A percentile compares a stretch with the other conserved stretches of the same genome.
phyloP scores from a whole-genome alignment of 2,797 vertebrate species.

The Sebastiscus tertius region DNA sequence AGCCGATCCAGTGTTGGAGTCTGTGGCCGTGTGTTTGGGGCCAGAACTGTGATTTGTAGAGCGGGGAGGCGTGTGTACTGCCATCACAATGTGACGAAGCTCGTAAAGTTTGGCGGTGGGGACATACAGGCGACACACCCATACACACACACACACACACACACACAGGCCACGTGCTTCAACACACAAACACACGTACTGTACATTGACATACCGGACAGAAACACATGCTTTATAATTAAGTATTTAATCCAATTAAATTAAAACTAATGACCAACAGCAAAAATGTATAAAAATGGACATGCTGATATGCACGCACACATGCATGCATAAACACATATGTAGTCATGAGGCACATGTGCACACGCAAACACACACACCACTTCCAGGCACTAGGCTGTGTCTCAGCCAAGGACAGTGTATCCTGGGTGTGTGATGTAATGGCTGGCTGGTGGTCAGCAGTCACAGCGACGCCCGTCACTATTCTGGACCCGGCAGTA shows the following conservation, averaged over 20 bases:
- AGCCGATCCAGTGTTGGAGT: not conserved
- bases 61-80: not conserved
- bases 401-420: conserved; percentile 48
- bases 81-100: conserved; percentile 21
- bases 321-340: not conserved
- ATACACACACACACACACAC: conserved; percentile 3
- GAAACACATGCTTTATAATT: not conserved
- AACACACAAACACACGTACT: conserved; percentile 7
- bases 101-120: conserved; percentile 12
- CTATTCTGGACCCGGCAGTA: conserved; percentile 56
- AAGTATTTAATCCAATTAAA: not conserved
- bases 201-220: not conserved
- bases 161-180: conserved; percentile 13
- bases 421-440: conserved; percentile 70
- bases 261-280: not conserved
- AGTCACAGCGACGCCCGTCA: conserved; percentile 62
- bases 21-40: conserved; percentile 3
- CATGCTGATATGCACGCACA: not conserved
- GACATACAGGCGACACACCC: conserved; percentile 17
- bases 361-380: not conserved
- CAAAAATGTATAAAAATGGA: not conserved
- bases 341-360: not conserved
- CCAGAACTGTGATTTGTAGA: conserved; percentile 14
- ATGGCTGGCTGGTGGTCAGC: conserved; percentile 62
- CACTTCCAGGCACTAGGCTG: not conserved